phyloP scores from a whole-genome alignment of 2,888 invertebrate species.

The Cabera pusaria region DNA sequence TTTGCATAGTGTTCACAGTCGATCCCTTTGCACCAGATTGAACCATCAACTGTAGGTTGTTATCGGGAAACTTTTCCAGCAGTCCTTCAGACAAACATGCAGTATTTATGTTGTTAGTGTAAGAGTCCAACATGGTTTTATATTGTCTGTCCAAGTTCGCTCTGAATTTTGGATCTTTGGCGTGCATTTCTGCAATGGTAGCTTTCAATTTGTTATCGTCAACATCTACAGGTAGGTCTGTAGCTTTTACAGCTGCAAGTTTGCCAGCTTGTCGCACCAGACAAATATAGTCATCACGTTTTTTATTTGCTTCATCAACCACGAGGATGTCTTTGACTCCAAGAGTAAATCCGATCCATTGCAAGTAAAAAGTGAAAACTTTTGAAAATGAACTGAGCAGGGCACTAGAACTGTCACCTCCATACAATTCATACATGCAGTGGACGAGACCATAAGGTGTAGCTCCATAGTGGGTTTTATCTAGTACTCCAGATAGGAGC shows the following conservation, averaged over 20 bases:
- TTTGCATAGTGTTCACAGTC: conserved; percentile 98
- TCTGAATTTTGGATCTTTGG: conserved; percentile 89
- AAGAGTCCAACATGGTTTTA: conserved; percentile 90
- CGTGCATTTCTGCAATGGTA: conserved; percentile 88
- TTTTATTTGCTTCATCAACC: conserved; percentile 86
- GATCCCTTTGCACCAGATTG: conserved; percentile 99
- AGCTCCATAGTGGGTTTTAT: conserved; percentile 98
- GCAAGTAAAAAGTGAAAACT: conserved; percentile 95
- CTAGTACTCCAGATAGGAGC: conserved; percentile 94
- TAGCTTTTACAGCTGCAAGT: conserved; percentile 86
- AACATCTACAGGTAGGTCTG: conserved; percentile 86
- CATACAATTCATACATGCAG: conserved; percentile 97
- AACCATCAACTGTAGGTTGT: conserved; percentile 99
- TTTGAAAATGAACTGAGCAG: conserved; percentile 95
- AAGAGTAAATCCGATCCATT: conserved; percentile 96
- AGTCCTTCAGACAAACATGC: conserved; percentile 93
- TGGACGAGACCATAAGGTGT: conserved; percentile 97
- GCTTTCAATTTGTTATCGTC: conserved; percentile 83
- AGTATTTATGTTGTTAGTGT: conserved; percentile 95
- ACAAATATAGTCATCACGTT: conserved; percentile 87
- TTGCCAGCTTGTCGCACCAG: conserved; percentile 86
- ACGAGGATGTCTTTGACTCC: conserved; percentile 98
- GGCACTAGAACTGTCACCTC: conserved; percentile 91
- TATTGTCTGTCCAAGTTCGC: conserved; percentile 92
- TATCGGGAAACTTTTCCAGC: conserved; percentile 93